Conservation (phyloP, 2,797 vertebrate genomes). For the Anniella stebbinsi region DNA sequence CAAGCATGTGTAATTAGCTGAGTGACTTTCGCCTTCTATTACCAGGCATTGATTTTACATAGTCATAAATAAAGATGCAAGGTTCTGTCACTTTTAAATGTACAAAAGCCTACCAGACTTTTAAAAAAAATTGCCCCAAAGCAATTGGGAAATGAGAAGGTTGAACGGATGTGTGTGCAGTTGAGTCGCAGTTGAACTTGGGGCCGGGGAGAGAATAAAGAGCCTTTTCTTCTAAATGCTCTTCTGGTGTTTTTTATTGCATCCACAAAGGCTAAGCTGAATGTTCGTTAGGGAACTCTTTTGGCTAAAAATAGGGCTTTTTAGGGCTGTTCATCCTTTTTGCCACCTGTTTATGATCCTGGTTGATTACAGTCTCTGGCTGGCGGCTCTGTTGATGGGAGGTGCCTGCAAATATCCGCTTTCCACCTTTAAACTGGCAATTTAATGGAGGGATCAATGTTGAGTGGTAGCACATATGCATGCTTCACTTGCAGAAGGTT, state of each 20-base stretch:
- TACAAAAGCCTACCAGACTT: conserved; percentile 56
- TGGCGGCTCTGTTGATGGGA: too few relatives aligned
- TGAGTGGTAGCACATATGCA: not conserved
- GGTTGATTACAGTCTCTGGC: not conserved
- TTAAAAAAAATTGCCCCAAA: conserved; percentile 15
- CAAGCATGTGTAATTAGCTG: conserved; percentile 83
- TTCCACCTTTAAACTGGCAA: not conserved
- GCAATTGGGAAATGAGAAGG: conserved; percentile 63
- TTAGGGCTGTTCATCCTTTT: not conserved
- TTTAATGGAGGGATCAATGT: not conserved
- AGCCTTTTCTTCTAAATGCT: conserved; percentile 22
- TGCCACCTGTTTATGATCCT: not conserved
- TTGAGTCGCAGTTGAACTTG: conserved; percentile 50
- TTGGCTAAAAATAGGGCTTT: not conserved
- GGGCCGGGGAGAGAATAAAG: conserved; percentile 40
- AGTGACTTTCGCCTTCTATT: conserved; percentile 81
- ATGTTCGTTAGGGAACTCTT: not conserved
- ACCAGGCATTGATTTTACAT: conserved; percentile 79
- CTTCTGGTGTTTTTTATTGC: not conserved
- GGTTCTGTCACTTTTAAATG: conserved; percentile 62
- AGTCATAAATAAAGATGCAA: conserved; percentile 84
- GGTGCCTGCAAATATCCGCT: not conserved
- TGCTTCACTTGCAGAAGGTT: not conserved
- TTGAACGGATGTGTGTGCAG: conserved; percentile 31
- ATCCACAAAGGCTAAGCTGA: not conserved